A percentile compares a stretch with the other conserved stretches of the same genome.
phyloP scores from a whole-genome alignment of 2,888 invertebrate genomes.

The Timema podura region DNA sequence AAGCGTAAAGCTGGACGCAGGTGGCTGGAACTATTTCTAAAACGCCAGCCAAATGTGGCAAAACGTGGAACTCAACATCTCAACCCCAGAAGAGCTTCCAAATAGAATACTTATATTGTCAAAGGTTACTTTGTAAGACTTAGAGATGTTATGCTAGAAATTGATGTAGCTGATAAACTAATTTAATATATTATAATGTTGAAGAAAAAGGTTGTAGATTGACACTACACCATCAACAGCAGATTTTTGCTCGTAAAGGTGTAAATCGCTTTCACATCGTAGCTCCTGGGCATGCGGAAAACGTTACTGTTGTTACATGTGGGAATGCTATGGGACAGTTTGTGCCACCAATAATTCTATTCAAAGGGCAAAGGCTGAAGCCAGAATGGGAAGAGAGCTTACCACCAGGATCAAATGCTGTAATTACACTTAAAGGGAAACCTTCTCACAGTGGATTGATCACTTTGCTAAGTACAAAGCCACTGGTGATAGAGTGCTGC shows the following conservation, averaged over 20 bases:
- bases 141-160: constrained; percentile 6
- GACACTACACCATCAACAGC: too few species aligned
- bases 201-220: constrained; percentile 11
- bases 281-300: background rate
- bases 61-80: constrained; percentile 7
- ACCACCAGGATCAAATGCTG: too few species aligned
- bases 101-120: constrained; percentile 9
- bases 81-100: constrained; percentile 8
- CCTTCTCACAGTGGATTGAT: too few species aligned
- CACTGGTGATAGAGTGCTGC: too few species aligned
- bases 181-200: constrained; percentile 14
- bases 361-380: too few species aligned
- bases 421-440: too few species aligned
- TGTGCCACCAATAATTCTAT: too few species aligned
- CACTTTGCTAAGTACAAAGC: too few species aligned
- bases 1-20: constrained; percentile 5
- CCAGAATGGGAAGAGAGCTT: too few species aligned
- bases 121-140: background rate
- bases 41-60: constrained; percentile 2
- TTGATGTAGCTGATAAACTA: constrained; percentile 10
- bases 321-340: too few species aligned
- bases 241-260: constrained; percentile 14
- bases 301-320: too few species aligned
- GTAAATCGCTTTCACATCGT: background rate
- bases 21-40: constrained; percentile 2